Conservation (phyloP, 2,797 vertebrate genomes). For the Loriculus beryllinus region DNA sequence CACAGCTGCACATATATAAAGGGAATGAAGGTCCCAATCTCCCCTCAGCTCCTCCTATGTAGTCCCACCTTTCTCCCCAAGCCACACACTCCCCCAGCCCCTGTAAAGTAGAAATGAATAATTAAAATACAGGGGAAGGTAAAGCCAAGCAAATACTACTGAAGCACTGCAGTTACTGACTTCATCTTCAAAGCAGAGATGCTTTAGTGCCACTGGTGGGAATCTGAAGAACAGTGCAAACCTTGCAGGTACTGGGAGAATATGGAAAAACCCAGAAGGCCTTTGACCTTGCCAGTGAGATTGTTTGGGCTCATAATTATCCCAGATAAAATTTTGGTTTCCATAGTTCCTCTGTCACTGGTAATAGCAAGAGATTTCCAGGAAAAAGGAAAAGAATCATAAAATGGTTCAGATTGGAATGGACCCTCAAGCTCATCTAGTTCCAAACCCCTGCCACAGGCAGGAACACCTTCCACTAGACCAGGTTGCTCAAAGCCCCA, state of each 20-base stretch:
- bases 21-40: neutral
- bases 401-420: neutral
- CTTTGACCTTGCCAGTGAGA: neutral
- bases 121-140: neutral
- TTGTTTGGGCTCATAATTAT: neutral
- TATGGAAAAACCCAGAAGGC: neutral
- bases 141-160: neutral
- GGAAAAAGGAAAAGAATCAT: neutral
- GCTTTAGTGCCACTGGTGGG: neutral
- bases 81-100: accelerated
- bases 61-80: neutral
- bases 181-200: neutral
- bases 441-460: neutral
- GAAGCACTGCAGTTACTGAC: neutral
- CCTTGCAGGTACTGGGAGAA: neutral
- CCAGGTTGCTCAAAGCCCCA: neutral
- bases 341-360: neutral
- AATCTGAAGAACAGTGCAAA: neutral
- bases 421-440: neutral
- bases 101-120: neutral
- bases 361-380: neutral
- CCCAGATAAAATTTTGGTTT: neutral
- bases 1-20: neutral
- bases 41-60: neutral
- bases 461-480: neutral